These are phyloP conservation scores for Notoglanidium macrostoma DNA, from an alignment of 2,797 vertebrate species.

Conservation along the genomic window DNA sequence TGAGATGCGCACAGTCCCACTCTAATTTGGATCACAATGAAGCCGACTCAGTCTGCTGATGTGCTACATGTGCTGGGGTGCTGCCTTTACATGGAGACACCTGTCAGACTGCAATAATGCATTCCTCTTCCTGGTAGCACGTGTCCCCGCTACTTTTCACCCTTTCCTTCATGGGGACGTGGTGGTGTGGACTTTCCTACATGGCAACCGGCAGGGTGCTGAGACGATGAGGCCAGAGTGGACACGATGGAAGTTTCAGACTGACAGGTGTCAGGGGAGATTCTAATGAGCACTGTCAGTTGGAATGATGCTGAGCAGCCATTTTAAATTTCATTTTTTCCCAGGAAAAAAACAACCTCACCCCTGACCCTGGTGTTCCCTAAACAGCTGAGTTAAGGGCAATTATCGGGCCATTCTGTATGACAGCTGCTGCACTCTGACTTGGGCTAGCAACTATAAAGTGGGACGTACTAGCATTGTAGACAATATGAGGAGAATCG, in stretches of 20 bases:
- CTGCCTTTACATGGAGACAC: conserved; percentile 84
- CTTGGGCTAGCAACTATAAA: conserved; percentile 38
- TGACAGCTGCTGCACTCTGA: conserved; percentile 49
- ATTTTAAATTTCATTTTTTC: conserved; percentile 50
- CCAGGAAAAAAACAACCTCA: conserved; percentile 63
- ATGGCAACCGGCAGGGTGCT: conserved; percentile 25
- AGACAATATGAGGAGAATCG: conserved; percentile 10
- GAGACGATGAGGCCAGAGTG: conserved; percentile 52
- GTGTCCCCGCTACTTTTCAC: neutral
- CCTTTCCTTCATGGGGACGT: conserved; percentile 24
- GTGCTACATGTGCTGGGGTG: conserved; percentile 64
- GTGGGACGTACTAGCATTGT: conserved; percentile 16
- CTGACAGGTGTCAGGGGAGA: conserved; percentile 68
- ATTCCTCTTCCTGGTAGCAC: conserved; percentile 29
- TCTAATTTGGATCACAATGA: conserved; percentile 87
- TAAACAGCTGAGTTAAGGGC: conserved; percentile 67
- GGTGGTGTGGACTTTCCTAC: neutral
- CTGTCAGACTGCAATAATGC: conserved; percentile 78
- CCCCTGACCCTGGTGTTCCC: conserved; percentile 70
- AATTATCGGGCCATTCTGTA: conserved; percentile 64
- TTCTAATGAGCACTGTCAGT: conserved; percentile 78
- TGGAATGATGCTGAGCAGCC: conserved; percentile 74
- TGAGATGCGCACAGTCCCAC: conserved; percentile 70
- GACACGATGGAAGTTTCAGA: conserved; percentile 66
- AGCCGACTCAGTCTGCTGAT: conserved; percentile 76